These are phyloP conservation scores for Drosophila algonquin DNA, from an alignment of 2,888 invertebrate genomes.

Conservation along the genomic window DNA sequence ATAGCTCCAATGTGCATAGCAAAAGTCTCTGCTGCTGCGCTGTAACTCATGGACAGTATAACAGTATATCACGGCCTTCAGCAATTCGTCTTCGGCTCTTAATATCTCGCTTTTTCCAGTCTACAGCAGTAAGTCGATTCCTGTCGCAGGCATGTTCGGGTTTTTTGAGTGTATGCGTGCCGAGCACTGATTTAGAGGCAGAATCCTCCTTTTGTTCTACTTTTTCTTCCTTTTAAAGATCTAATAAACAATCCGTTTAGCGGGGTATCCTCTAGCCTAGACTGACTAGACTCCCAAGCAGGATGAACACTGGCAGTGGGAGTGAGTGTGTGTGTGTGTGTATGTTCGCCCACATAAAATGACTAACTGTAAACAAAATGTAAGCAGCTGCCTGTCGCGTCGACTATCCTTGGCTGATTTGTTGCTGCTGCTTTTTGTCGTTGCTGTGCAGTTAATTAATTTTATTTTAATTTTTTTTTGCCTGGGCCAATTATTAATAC, in stretches of 20 bases:
- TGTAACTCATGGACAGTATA: too few species aligned
- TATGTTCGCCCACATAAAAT: constrained; percentile 58
- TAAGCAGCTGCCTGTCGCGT: constrained; percentile 34
- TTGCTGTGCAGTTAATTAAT: constrained; percentile 69
- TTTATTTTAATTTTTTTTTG: constrained; percentile 54
- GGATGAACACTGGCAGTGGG: not conserved
- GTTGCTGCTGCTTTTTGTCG: constrained; percentile 10
- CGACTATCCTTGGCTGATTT: constrained; percentile 48
- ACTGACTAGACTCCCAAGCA: not conserved
- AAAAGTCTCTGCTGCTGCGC: too few species aligned
- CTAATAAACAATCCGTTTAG: too few species aligned
- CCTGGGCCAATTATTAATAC: constrained; percentile 53
- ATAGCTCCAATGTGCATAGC: too few species aligned
- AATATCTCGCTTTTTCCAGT: too few species aligned
- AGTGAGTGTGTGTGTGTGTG: constrained; percentile 15
- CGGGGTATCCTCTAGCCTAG: not conserved
- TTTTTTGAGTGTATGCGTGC: too few species aligned
- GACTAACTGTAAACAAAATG: constrained; percentile 73
- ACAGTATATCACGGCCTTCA: too few species aligned
- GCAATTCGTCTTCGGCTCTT: too few species aligned
- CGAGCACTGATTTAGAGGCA: not conserved
- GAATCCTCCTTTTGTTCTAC: not conserved
- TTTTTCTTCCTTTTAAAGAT: not conserved
- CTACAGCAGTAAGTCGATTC: too few species aligned
- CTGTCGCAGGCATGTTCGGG: too few species aligned